Evolutionary conservation across 2,113 vertebrate genomes (phyloP).

Genomic region (Colius striatus): DNA sequence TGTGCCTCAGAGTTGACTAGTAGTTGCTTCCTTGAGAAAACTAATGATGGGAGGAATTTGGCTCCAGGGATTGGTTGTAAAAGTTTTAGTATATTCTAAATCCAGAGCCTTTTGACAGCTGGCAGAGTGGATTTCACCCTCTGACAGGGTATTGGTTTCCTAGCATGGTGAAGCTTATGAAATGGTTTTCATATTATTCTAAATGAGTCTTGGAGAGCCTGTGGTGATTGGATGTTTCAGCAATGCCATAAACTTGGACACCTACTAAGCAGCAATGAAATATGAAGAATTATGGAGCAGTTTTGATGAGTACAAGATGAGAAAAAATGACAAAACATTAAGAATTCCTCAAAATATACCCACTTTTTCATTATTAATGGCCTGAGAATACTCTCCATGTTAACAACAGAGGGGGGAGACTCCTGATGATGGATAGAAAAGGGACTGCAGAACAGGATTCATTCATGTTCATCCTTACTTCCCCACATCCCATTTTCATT

Average conservation of each 20-base stretch:
- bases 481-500: background rate
- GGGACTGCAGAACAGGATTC: background rate
- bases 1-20: background rate
- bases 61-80: background rate
- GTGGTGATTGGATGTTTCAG: background rate
- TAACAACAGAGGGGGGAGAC: background rate
- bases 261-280: background rate
- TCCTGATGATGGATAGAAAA: background rate
- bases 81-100: constrained; percentile 18
- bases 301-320: background rate
- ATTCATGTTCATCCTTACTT: background rate
- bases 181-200: constrained; percentile 7
- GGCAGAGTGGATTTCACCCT: constrained; percentile 1
- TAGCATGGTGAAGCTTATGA: background rate
- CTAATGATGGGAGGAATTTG: background rate
- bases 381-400: background rate
- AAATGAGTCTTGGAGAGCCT: background rate
- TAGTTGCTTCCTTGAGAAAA: background rate
- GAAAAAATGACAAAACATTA: background rate
- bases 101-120: background rate
- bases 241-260: background rate
- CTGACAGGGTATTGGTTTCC: background rate
- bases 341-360: background rate
- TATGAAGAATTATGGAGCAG: background rate
- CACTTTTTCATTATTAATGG: background rate